phyloP scores from a whole-genome alignment of 1,140 invertebrate species.

The Orchestia grillus region DNA sequence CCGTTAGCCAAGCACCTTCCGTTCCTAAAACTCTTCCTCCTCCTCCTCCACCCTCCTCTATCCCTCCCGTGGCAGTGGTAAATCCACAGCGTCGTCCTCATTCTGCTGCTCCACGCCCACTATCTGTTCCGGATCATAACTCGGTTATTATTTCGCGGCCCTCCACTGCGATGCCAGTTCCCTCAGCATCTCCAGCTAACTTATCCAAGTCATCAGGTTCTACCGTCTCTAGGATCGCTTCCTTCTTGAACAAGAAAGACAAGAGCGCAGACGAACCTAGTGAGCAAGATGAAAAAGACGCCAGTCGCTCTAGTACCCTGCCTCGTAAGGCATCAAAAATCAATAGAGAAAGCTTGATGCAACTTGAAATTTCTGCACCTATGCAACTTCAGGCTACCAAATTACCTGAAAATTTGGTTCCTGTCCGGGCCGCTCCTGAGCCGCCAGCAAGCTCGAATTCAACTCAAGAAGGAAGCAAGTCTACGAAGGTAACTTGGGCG shows the following conservation, averaged over 20 bases:
- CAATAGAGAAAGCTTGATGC: constrained; percentile 67
- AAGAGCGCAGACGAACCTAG: constrained; percentile 58
- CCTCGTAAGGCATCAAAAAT: constrained; percentile 67
- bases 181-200: not conserved
- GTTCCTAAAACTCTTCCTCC: constrained; percentile 31
- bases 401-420: constrained; percentile 66
- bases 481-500: constrained; percentile 66
- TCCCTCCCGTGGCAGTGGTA: constrained; percentile 61
- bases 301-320: constrained; percentile 62
- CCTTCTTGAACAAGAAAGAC: constrained; percentile 67
- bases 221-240: constrained; percentile 65
- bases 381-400: constrained; percentile 68
- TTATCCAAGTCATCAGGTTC: constrained; percentile 53
- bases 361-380: constrained; percentile 67
- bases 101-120: constrained; percentile 59
- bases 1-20: constrained; percentile 58
- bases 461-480: constrained; percentile 61
- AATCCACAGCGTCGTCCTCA: constrained; percentile 60
- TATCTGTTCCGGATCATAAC: constrained; percentile 66
- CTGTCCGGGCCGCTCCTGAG: constrained; percentile 65
- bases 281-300: constrained; percentile 56
- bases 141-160: constrained; percentile 53
- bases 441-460: constrained; percentile 58
- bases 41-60: not conserved
- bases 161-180: not conserved